Evolutionary conservation across 2,888 invertebrate genomes (phyloP).

Genomic region (Subacronicta megacephala): DNA sequence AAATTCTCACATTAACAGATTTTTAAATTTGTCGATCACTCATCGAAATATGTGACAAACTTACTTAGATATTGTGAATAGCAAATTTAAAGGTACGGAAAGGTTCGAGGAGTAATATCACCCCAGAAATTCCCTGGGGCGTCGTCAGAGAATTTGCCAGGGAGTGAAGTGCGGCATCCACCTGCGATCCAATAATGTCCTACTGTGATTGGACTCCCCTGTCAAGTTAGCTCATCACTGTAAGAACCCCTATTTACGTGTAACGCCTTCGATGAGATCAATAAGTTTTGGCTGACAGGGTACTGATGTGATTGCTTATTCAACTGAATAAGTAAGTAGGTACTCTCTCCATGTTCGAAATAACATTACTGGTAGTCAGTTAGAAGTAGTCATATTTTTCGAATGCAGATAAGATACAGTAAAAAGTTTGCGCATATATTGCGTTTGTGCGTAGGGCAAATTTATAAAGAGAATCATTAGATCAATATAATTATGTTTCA

Average conservation of each 20-base stretch:
- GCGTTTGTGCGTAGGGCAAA: no score
- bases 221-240: constrained; percentile 43
- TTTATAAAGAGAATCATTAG: no score
- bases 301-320: constrained; percentile 26
- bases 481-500: no score
- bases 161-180: constrained; percentile 29
- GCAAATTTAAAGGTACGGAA: constrained; percentile 9
- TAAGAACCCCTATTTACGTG: constrained; percentile 27
- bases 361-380: no score
- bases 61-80: constrained; percentile 28
- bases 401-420: no score
- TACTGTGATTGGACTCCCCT: constrained; percentile 38
- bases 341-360: no score
- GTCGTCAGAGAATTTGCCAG: constrained; percentile 37
- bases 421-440: no score
- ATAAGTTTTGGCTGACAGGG: constrained; percentile 19
- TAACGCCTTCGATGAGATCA: constrained; percentile 18
- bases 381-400: no score
- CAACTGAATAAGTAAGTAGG: constrained; percentile 8
- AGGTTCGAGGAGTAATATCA: constrained; percentile 16
- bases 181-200: constrained; percentile 48
- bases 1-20: not conserved
- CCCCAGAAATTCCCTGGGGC: constrained; percentile 37
- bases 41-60: constrained; percentile 20
- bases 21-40: constrained; percentile 12